phyloP scores from a whole-genome alignment of 2,888 invertebrate genomes.

The Synergus umbraculus region DNA sequence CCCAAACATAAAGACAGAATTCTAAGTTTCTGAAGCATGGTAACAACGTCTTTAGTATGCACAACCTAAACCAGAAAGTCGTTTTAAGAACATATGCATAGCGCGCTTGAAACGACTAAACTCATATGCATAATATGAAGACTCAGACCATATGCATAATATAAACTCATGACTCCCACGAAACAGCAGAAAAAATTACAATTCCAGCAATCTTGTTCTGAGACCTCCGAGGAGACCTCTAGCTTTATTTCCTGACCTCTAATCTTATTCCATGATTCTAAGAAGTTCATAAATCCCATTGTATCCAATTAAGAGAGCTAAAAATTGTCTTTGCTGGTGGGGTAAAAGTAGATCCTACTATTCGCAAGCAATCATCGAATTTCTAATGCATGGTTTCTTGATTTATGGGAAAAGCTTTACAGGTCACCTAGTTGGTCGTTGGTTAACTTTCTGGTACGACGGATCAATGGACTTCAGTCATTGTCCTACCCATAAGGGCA shows the following conservation, averaged over 20 bases:
- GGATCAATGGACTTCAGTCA: conserved; percentile 69
- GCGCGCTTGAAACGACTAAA: conserved; percentile 11
- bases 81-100: conserved; percentile 15
- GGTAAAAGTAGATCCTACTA: not conserved
- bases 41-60: conserved; percentile 26
- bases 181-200: not conserved
- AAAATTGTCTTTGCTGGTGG: not conserved
- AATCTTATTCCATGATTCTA: not conserved
- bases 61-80: conserved; percentile 31
- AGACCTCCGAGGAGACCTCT: not conserved
- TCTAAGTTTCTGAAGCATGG: not conserved
- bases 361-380: not conserved
- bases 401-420: conserved; percentile 26
- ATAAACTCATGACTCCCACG: conserved; percentile 18
- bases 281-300: not conserved
- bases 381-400: not conserved
- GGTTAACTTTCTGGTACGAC: conserved; percentile 41
- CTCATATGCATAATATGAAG: conserved; percentile 39
- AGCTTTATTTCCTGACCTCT: not conserved
- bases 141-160: conserved; percentile 26
- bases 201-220: not conserved
- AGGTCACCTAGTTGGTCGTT: conserved; percentile 19
- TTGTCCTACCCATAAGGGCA: conserved; percentile 67
- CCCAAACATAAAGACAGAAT: not conserved
- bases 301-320: not conserved